Conservation (phyloP, 2,888 invertebrate species). For the Oithona nana region DNA sequence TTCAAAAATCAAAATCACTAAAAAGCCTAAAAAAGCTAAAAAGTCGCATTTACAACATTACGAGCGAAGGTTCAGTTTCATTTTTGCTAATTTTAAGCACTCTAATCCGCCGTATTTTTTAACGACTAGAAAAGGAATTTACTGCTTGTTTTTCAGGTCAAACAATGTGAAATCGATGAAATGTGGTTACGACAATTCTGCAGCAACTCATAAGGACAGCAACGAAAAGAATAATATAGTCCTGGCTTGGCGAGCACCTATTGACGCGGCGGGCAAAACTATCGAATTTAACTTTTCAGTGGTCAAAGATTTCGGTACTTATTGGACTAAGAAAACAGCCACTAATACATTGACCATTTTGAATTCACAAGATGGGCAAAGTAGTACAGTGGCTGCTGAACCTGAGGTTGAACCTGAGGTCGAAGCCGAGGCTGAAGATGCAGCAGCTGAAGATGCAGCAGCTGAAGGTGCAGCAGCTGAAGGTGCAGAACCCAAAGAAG, state of each 20-base stretch:
- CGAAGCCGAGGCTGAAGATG: neutral
- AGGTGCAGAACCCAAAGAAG: neutral
- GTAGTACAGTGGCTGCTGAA: neutral
- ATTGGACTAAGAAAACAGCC: neutral
- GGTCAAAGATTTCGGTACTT: neutral
- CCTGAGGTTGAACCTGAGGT: neutral
- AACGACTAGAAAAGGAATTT: too few species aligned
- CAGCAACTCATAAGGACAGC: neutral
- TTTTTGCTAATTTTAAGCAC: too few species aligned
- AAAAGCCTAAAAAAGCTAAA: too few species aligned
- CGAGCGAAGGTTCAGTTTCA: too few species aligned
- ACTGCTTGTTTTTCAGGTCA: too few species aligned
- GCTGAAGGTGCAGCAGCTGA: neutral
- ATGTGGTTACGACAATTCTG: too few species aligned
- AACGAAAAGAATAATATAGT: neutral
- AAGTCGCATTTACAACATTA: too few species aligned
- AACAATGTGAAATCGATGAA: too few species aligned
- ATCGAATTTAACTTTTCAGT: slow-evolving; percentile 3
- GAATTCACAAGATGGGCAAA: neutral
- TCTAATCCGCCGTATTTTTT: too few species aligned
- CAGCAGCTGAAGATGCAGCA: neutral
- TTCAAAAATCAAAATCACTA: too few species aligned
- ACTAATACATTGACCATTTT: neutral
- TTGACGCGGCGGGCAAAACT: neutral
- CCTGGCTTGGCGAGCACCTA: neutral